Base-by-base conservation (phyloP, 2,113 vertebrate species). In the Chionomys nivalis region DNA sequence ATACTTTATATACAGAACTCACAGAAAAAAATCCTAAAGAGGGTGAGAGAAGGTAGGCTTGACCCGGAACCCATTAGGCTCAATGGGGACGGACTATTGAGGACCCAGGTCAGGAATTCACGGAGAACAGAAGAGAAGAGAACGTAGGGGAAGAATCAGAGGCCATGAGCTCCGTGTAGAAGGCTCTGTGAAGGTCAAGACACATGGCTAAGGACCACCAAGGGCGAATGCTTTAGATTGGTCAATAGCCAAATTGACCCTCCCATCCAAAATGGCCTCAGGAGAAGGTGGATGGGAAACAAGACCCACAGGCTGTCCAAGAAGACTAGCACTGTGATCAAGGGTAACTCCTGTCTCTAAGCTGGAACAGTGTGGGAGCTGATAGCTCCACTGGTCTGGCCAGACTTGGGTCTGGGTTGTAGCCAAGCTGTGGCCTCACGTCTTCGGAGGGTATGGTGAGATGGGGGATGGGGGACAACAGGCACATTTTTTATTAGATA, bases 211-310 rank as follows among this genome's bases (percentile, higher is more conserved):
- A 81, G 26, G 89, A 94, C 83, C 63, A 81, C 91, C 79, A 42
- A 77, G 63, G 17, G 39, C 5, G 24, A 58, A 52, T 31, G 72
- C 39, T 94, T 76, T n/a, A 82, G 5, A 65, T 3, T 58, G 79
- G 44, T 77, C 91, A 91, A 77, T 3, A 68, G 68, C 77, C 83
- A 72, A 81, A 82, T 91, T 92, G 96, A 90, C 78, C 47, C 44
- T 1, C 31, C 23, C 61, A 55, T 86, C 76, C 73, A 65, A 93
- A 90, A 75, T 3, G 49, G 63, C 58, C 28, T 52, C 26, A 42
- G 85, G 65, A 91, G 83, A 66, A 88, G n/a, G 12, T 24, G 61
- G 81, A 73, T 68, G 23, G 61, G 52, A 81, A 82, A 17, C 42
- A 14, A 21, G 75, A 79, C 36, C 36, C 4, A 21, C 23, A 77